Conservation (phyloP, 2,888 invertebrate species). For the Lochmaea crataegi region DNA sequence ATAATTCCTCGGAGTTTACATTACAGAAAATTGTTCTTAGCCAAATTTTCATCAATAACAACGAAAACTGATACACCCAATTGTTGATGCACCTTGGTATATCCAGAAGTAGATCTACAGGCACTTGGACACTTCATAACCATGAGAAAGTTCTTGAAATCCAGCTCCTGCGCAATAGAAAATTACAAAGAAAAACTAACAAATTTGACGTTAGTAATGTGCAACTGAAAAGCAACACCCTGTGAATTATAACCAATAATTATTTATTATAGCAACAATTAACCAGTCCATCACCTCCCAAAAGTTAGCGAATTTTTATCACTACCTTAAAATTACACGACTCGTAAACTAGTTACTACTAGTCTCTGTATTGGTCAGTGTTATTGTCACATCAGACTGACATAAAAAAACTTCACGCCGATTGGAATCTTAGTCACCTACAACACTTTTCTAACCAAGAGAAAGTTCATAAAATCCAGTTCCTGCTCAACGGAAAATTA, state of each 20-base stretch:
- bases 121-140: neutral
- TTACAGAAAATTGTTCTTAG: no score
- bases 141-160: neutral
- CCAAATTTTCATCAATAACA: no score
- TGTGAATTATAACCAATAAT: neutral
- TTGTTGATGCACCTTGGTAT: neutral
- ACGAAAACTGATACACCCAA: neutral
- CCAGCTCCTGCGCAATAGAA: neutral
- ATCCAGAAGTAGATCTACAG: constrained; percentile 7
- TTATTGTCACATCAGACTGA: no score
- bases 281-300: neutral
- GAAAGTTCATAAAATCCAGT: neutral
- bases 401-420: no score
- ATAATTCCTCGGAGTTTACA: no score
- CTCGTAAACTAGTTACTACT: no score
- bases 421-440: no score
- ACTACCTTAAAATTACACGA: no score
- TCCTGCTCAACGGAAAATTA: neutral
- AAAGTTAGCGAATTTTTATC: neutral
- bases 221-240: neutral
- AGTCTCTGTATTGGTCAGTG: no score
- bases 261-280: neutral
- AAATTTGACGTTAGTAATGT: neutral
- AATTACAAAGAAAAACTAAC: neutral
- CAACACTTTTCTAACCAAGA: neutral